Percentiles rank a stretch among this genome's conserved stretches.
phyloP scores from a whole-genome alignment of 2,113 vertebrate species.

The Heterotis niloticus region DNA sequence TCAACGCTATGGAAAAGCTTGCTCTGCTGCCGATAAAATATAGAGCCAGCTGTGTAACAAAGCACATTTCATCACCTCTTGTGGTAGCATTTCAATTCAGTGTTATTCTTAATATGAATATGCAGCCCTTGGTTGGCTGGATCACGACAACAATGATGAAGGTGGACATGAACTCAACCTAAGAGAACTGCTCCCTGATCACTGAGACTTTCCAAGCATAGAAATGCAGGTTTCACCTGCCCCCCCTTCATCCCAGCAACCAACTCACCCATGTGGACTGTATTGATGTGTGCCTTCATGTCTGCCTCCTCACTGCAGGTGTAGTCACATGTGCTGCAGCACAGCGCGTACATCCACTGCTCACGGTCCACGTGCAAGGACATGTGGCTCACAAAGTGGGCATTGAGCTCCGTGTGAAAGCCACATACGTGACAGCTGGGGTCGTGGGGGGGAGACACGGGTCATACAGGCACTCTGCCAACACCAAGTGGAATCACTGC shows the following conservation, averaged over 20 bases:
- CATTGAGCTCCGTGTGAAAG: slow-evolving; percentile 96
- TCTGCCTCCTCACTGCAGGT: slow-evolving; percentile 93
- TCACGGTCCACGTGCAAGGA: slow-evolving; percentile 98
- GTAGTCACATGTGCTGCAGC: slow-evolving; percentile 89
- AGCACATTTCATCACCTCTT: too few relatives aligned
- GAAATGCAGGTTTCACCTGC: background rate
- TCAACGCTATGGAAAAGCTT: too few relatives aligned
- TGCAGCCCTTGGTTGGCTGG: too few relatives aligned
- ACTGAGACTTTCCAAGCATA: background rate
- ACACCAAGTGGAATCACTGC: too few relatives aligned
- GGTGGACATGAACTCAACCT: too few relatives aligned
- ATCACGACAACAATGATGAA: too few relatives aligned
- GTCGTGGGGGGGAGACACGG: slow-evolving; percentile 21
- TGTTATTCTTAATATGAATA: too few relatives aligned
- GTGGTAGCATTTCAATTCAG: too few relatives aligned
- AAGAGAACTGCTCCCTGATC: too few relatives aligned
- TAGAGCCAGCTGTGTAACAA: too few relatives aligned
- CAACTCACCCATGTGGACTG: slow-evolving; percentile 81
- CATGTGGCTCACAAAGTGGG: slow-evolving; percentile 99
- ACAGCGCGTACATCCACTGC: slow-evolving; percentile 99
- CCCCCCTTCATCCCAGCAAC: background rate
- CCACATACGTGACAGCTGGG: slow-evolving; percentile 94
- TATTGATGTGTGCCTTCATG: slow-evolving; percentile 86
- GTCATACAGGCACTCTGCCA: background rate
- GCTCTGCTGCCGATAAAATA: too few relatives aligned